Conservation (phyloP, 1,140 invertebrate species). For the Bradysia coprophila region DNA sequence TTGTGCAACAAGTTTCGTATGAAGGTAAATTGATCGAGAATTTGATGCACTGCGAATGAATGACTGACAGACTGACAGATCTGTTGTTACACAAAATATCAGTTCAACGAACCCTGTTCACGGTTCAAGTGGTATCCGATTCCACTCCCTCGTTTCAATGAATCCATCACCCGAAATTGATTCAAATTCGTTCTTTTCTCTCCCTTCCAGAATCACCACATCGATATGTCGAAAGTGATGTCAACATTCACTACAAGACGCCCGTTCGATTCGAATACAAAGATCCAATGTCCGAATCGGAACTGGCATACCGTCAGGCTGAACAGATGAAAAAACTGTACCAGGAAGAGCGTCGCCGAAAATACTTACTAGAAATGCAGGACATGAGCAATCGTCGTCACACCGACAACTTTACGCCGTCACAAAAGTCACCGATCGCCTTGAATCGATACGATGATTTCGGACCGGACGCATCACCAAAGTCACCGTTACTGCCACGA, state of each 20-base stretch:
- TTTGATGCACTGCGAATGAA: no score
- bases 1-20: no score
- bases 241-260: conserved; percentile 81
- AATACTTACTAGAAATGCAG: conserved; percentile 71
- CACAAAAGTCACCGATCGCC: conserved; percentile 83
- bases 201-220: conserved; percentile 61
- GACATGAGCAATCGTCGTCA: conserved; percentile 81
- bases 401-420: conserved; percentile 79
- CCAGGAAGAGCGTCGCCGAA: conserved; percentile 67
- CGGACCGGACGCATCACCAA: conserved; percentile 32
- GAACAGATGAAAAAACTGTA: conserved; percentile 80
- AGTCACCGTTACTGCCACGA: conserved; percentile 40
- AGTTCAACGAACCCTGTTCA: no score
- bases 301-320: conserved; percentile 64
- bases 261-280: conserved; percentile 71
- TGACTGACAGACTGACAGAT: no score
- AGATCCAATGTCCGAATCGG: conserved; percentile 60
- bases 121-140: no score
- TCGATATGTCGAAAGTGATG: conserved; percentile 76
- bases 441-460: conserved; percentile 85
- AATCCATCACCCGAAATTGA: no score
- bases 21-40: no score
- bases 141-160: no score
- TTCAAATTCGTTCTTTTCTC: no score
- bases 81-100: no score